Evolutionary conservation across 2,797 vertebrate species (phyloP).

Genomic region (Fratercula arctica): DNA sequence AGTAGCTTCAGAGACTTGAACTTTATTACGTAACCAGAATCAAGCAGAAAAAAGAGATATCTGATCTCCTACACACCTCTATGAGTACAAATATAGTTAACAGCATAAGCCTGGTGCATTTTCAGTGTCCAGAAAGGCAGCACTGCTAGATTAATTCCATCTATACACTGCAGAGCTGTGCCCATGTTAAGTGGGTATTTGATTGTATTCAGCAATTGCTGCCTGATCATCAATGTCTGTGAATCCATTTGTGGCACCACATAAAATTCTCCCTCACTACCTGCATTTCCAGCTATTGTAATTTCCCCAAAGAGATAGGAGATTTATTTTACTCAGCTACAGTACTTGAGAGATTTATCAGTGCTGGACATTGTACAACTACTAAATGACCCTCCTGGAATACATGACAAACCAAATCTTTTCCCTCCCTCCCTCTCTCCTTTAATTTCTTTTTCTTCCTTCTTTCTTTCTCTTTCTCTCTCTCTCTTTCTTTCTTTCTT

Average conservation of each 20-base stretch:
- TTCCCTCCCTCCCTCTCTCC: no score
- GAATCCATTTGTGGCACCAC: constrained; percentile 2
- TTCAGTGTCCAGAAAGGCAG: background rate
- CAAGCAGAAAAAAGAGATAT: background rate
- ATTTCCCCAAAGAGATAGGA: constrained; percentile 36
- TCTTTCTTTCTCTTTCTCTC: no score
- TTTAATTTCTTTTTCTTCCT: background rate
- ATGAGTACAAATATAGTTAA: background rate
- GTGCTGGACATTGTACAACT: background rate
- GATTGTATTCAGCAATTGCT: constrained; percentile 32
- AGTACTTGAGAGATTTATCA: constrained; percentile 40
- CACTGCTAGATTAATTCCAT: background rate
- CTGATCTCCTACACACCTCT: background rate
- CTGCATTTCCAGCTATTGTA: background rate
- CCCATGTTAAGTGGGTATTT: background rate
- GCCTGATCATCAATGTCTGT: background rate
- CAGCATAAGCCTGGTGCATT: background rate
- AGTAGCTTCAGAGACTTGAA: background rate
- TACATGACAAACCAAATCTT: background rate
- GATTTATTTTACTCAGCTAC: constrained; percentile 24
- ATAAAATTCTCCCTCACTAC: background rate
- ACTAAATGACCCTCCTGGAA: background rate
- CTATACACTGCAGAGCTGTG: background rate
- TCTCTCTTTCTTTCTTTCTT: rapidly evolving
- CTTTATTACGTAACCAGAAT: background rate